Evolutionary conservation across 2,888 invertebrate genomes (phyloP).

Genomic region (Drosophila austrosaltans): DNA sequence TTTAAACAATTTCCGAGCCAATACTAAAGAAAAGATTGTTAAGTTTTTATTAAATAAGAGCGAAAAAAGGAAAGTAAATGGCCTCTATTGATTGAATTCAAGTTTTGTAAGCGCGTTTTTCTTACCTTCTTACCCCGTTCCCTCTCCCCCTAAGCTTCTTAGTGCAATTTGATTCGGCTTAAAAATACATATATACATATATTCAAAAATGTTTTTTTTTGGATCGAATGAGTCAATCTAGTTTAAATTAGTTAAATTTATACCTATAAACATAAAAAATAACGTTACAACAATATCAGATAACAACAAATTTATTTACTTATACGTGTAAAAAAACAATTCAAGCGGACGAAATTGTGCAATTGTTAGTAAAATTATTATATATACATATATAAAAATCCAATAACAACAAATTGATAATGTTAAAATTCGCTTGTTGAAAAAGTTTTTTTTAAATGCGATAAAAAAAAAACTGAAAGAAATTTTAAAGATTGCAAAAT

Average conservation of each 20-base stretch:
- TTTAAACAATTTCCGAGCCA: slow-evolving; percentile 71
- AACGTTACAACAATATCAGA: slow-evolving; percentile 18
- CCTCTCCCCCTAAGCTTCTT: slow-evolving; percentile 40
- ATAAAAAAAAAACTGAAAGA: slow-evolving; percentile 32
- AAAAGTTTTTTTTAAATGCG: slow-evolving; percentile 45
- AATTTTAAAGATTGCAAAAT: slow-evolving; percentile 32
- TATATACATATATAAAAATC: slow-evolving; percentile 48
- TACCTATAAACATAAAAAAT: slow-evolving; percentile 53
- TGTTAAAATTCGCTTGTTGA: slow-evolving; percentile 16
- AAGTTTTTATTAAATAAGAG: slow-evolving; percentile 71
- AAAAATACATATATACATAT: slow-evolving; percentile 39
- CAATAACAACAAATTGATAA: slow-evolving; percentile 38
- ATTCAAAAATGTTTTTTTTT: slow-evolving; percentile 41
- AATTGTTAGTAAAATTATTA: slow-evolving; percentile 73
- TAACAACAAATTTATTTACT: slow-evolving; percentile 39
- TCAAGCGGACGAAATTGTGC: slow-evolving; percentile 71
- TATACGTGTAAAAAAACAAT: slow-evolving; percentile 57
- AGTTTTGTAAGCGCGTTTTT: slow-evolving; percentile 58
- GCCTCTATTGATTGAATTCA: slow-evolving; percentile 26
- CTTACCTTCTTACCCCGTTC: neutral
- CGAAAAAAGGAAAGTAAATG: slow-evolving; percentile 10
- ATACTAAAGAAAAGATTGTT: slow-evolving; percentile 64
- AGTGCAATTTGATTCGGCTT: slow-evolving; percentile 68
- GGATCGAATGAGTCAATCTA: slow-evolving; percentile 66
- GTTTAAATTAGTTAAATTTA: slow-evolving; percentile 73